Evolutionary conservation across 2,888 invertebrate genomes (phyloP).

Genomic region (Eulithis prunata): DNA sequence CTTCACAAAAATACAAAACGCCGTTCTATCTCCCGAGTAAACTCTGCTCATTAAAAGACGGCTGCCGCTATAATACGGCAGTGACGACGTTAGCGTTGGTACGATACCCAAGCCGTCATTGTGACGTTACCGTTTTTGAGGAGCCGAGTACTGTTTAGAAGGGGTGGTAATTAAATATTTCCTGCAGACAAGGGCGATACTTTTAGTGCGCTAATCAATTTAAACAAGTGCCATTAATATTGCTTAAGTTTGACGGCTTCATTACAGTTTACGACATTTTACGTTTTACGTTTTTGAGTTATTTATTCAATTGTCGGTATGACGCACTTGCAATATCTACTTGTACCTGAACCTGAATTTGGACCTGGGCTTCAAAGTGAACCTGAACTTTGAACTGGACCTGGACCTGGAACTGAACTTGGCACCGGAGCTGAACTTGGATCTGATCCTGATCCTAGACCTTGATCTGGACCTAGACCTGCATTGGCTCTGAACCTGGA

Average conservation of each 20-base stretch:
- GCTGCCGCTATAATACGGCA: neutral
- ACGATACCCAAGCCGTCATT: neutral
- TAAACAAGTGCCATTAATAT: slow-evolving; percentile 39
- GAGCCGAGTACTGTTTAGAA: neutral
- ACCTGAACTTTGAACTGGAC: no score
- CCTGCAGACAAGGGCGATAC: slow-evolving; percentile 23
- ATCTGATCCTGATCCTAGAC: no score
- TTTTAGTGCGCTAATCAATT: slow-evolving; percentile 38
- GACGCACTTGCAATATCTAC: no score
- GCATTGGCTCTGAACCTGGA: no score
- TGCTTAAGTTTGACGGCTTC: slow-evolving; percentile 31
- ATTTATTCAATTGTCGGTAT: neutral
- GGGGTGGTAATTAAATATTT: slow-evolving; percentile 38
- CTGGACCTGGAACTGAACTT: no score
- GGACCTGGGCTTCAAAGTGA: no score
- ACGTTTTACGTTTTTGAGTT: slow-evolving; percentile 13
- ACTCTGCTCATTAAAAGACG: neutral
- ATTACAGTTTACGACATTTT: slow-evolving; percentile 21
- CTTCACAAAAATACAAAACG: slow-evolving; percentile 12
- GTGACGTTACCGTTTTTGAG: neutral
- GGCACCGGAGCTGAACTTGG: no score
- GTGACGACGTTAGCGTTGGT: neutral
- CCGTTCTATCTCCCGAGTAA: neutral
- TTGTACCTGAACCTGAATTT: no score
- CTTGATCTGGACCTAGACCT: no score